Evolutionary conservation across 2,113 vertebrate genomes (phyloP).

Genomic region (Puntigrus tetrazona): DNA sequence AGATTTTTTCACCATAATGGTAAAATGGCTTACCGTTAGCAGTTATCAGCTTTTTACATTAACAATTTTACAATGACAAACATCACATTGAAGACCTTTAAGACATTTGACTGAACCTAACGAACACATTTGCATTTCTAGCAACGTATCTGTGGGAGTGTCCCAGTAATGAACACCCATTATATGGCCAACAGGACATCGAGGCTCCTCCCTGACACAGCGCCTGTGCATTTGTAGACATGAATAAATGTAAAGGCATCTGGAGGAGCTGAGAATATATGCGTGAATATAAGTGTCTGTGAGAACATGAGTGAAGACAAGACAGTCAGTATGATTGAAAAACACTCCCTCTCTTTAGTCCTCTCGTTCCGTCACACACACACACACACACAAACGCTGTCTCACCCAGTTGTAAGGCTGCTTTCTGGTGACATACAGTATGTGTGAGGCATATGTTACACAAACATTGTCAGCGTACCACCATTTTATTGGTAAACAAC

Average conservation of each 20-base stretch:
- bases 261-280: conserved; percentile 30
- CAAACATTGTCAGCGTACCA: conserved; percentile 64
- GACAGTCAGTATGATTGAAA: conserved; percentile 36
- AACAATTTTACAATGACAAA: not conserved
- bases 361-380: not conserved
- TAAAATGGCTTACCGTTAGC: not conserved
- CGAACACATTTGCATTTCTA: not conserved
- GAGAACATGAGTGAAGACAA: conserved; percentile 45
- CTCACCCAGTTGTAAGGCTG: conserved; percentile 39
- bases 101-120: not conserved
- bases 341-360: conserved; percentile 21
- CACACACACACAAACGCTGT: not conserved
- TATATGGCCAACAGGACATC: not conserved
- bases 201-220: conserved; percentile 67
- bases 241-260: conserved; percentile 53
- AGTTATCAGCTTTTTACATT: not conserved
- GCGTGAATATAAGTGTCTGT: conserved; percentile 37
- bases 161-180: conserved; percentile 45
- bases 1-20: not conserved
- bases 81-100: not conserved
- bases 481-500: conserved; percentile 70
- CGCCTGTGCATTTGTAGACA: conserved; percentile 58
- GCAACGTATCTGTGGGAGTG: not conserved
- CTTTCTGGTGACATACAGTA: conserved; percentile 48
- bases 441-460: conserved; percentile 59